Conservation (phyloP, 2,797 vertebrate genomes). For the Ataeniobius toweri region DNA sequence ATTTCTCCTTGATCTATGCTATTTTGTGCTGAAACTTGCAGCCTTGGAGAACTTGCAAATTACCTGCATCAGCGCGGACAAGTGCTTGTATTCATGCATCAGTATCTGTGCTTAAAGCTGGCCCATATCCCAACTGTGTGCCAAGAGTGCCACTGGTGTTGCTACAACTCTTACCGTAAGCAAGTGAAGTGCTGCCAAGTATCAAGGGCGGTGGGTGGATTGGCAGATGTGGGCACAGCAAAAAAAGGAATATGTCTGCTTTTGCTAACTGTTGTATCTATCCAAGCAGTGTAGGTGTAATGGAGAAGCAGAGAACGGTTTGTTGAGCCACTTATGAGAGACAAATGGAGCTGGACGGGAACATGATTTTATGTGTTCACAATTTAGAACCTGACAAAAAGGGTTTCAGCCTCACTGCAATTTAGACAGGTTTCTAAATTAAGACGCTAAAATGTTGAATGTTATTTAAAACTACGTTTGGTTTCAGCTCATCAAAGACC, state of each 20-base stretch:
- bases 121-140: constrained; percentile 42
- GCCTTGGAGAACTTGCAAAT: constrained; percentile 51
- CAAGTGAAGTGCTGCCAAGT: constrained; percentile 69
- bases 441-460: constrained; percentile 39
- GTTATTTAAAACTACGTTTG: constrained; percentile 12
- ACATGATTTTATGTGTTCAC: constrained; percentile 62
- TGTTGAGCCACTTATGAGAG: constrained; percentile 62
- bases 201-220: constrained; percentile 60
- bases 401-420: constrained; percentile 31
- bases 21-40: constrained; percentile 39
- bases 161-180: constrained; percentile 45
- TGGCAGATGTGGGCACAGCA: constrained; percentile 52
- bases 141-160: constrained; percentile 48
- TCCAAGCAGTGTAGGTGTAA: constrained; percentile 60
- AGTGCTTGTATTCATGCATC: constrained; percentile 50
- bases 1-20: constrained; percentile 31
- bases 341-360: constrained; percentile 67
- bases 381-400: constrained; percentile 45
- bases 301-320: constrained; percentile 58
- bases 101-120: constrained; percentile 62
- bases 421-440: constrained; percentile 40
- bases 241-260: constrained; percentile 62
- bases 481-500: constrained; percentile 18
- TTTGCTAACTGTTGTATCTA: constrained; percentile 62
- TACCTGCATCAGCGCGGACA: constrained; percentile 50